These are phyloP conservation scores for Nephotettix cincticeps DNA, from an alignment of 1,140 invertebrate species.

Conservation along the genomic window DNA sequence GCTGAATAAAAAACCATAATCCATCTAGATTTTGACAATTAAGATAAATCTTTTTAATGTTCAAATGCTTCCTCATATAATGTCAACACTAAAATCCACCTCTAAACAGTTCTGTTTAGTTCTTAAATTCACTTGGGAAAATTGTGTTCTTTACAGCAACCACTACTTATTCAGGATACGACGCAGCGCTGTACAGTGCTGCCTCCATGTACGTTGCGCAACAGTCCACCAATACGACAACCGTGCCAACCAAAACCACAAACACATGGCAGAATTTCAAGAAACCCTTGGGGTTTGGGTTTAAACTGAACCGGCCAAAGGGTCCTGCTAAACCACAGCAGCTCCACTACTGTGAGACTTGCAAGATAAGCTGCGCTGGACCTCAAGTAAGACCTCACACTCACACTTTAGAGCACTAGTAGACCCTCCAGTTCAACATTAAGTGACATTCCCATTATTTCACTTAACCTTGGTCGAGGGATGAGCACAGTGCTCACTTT, in stretches of 20 bases:
- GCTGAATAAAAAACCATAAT: background rate
- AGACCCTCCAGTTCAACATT: too few species aligned
- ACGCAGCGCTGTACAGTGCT: slow-evolving; percentile 90
- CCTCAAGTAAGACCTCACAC: slow-evolving; percentile 81
- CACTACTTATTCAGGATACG: slow-evolving; percentile 76
- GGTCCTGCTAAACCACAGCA: slow-evolving; percentile 86
- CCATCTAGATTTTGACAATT: background rate
- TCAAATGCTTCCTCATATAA: too few species aligned
- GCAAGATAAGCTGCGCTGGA: slow-evolving; percentile 96
- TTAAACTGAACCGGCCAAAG: slow-evolving; percentile 65
- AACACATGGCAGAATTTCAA: slow-evolving; percentile 67
- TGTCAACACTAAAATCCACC: too few species aligned
- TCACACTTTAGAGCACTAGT: too few species aligned
- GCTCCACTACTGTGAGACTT: slow-evolving; percentile 93
- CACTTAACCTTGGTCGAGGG: too few species aligned
- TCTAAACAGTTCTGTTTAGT: too few species aligned
- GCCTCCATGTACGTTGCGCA: slow-evolving; percentile 91
- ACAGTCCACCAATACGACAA: slow-evolving; percentile 51
- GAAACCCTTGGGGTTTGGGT: slow-evolving; percentile 62
- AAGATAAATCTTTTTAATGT: too few species aligned
- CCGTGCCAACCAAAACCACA: slow-evolving; percentile 29
- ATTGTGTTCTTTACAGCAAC: slow-evolving; percentile 44
- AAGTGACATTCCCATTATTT: too few species aligned
- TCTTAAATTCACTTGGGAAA: slow-evolving; percentile 15
- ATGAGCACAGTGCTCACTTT: too few species aligned